Evolutionary conservation across 2,113 vertebrate species (phyloP), one percentile per base, ranked within the genome.

Genomic region (Ivindomyrus marchei): DNA sequence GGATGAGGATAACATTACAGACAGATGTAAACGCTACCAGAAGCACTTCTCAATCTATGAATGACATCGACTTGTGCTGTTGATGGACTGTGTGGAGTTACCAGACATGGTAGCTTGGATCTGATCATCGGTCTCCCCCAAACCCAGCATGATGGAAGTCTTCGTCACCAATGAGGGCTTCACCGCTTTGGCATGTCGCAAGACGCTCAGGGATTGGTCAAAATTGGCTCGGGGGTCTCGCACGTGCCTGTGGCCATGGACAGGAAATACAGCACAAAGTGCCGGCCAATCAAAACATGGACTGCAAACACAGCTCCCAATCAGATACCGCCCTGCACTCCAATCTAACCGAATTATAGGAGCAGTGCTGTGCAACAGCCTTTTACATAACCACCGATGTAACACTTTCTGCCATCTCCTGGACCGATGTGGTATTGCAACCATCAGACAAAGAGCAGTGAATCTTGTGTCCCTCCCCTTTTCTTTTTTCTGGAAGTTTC

Each of bases 91-190:
- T 4, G 31, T 89, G 21, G 77, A 24, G 91, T 95, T 93, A 99
- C 98, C 93, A 87, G 95, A 96, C 96, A 99, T 92, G 0, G 97
- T 97, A 88, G 95, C 83, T 1, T 95, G 91, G 1, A 99, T 93
- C 93, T 99, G 97, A 2, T 96, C 95, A 0, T 99, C 97, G 0
- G 96, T 97, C 93, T 99, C 98, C 0, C 98, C 98, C 0, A 99
- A 94, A 11, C 98, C 98, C 93, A 99, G 91, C 98, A 99, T 99
- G 70, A 99, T 95, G 66, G 98, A 99, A 0, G 98, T 99, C 95
- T 99, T 99, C 2, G 97, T 98, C 88, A 99, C 94, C 24, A 98
- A 0, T 0, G 91, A 87, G 0, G 98, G 96, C 27, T 95, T 97
- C 10, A 97, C 95, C 70, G 95, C 93, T 88, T 99, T 99, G 1